Conservation (phyloP, 1,140 invertebrate species). For the Adelges cooleyi region DNA sequence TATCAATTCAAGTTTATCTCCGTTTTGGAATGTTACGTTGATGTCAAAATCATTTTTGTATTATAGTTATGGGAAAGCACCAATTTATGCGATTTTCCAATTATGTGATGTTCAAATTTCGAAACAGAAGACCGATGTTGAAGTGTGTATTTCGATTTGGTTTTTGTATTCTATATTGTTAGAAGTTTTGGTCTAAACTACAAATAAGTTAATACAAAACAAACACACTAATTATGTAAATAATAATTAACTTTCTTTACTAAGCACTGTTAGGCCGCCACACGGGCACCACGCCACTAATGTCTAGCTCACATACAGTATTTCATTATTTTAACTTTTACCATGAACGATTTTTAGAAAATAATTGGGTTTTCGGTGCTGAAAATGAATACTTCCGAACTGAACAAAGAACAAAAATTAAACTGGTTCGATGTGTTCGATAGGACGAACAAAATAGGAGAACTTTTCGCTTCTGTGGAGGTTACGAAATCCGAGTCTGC, state of each 20-base stretch:
- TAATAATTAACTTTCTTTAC: too few species aligned
- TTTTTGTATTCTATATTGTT: too few species aligned
- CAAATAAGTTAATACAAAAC: too few species aligned
- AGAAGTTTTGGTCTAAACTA: too few species aligned
- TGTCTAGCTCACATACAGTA: too few species aligned
- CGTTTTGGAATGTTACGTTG: background rate
- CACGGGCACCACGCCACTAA: too few species aligned
- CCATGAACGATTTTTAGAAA: too few species aligned
- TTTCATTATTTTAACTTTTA: too few species aligned
- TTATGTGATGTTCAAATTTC: background rate
- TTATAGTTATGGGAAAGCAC: background rate
- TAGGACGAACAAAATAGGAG: background rate
- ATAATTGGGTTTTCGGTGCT: too few species aligned
- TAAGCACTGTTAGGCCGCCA: too few species aligned
- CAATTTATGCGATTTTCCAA: background rate
- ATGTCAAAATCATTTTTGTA: background rate
- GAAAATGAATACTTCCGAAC: too few species aligned
- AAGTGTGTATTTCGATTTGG: slow-evolving; percentile 4
- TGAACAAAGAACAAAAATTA: background rate
- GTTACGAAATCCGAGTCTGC: background rate
- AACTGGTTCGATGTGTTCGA: background rate
- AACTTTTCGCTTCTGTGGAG: background rate
- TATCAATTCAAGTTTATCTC: background rate
- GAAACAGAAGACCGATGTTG: background rate
- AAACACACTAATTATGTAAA: too few species aligned